Evolutionary conservation across 2,113 vertebrate species (phyloP), one percentile per base, ranked within the genome.

Genomic region (Eulacestoma nigropectus): DNA sequence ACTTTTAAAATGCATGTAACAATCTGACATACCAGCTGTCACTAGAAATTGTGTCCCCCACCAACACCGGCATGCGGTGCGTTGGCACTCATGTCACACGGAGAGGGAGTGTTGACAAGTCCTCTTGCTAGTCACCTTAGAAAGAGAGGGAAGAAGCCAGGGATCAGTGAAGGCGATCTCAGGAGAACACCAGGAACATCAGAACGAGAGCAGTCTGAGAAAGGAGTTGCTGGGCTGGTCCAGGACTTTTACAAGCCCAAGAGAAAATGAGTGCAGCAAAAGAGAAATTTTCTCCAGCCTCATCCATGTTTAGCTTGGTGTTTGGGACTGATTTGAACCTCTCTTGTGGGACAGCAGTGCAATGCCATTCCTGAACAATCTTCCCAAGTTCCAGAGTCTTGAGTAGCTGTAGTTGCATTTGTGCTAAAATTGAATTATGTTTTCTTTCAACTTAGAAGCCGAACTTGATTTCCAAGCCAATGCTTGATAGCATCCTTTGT

Each of bases 401-500:
- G 3, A 93, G 41, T 68, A 87, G 23, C 50, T 65, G 11, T 57
- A 41, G 52, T 59, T 75, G 47, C 11, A 33, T 81, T 88, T 78
- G 29, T 78, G 14, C 74, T 86, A 77, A 95, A 83, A 75, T 9
- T 23, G 33, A 87, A 50, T 72, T 42, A 16, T 87, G 22, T 76
- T 96, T 96, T 50, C 8, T 93, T 96, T 95, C 50, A 37, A 78
- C 73, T 59, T 95, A 98, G 98, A 95, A 94, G 5, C 96, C 67
- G 1, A 97, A 57, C 56, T 93, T 97, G 97, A 62, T 97, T 83
- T 98, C 97, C 76, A 99, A 99, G 89, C 99, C 98, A 2, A 97
- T 99, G 95, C 96, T 96, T 7, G 97, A 99, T 96, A 99, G 99
- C 93, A 93, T 99, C 79, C 97, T 99, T 87, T 96, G 98, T 93